Conservation (phyloP, 2,888 invertebrate species). For the Drosophila greeni region DNA sequence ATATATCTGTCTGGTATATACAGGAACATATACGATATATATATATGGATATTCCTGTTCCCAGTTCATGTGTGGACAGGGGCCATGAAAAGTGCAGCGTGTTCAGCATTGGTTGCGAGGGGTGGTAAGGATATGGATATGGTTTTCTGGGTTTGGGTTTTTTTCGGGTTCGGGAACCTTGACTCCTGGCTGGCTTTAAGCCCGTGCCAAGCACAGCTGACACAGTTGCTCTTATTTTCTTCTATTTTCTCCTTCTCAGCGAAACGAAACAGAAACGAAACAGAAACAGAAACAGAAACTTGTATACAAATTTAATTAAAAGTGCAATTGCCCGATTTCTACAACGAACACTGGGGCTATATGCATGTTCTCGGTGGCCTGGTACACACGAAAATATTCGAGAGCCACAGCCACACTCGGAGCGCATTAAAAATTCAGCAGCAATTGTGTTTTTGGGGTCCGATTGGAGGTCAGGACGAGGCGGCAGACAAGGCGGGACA, state of each 20-base stretch:
- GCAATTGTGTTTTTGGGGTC: slow-evolving; percentile 51
- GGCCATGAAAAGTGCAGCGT: slow-evolving; percentile 62
- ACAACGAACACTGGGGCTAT: slow-evolving; percentile 15
- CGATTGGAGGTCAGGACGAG: slow-evolving; percentile 56
- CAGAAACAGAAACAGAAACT: slow-evolving; percentile 28
- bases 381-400: slow-evolving; percentile 4
- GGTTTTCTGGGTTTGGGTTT: no score
- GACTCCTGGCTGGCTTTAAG: slow-evolving; percentile 31
- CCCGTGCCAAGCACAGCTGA: slow-evolving; percentile 11
- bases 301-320: slow-evolving; percentile 61
- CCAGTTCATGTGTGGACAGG: slow-evolving; percentile 17
- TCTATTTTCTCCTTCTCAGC: background rate
- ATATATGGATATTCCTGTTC: slow-evolving; percentile 7
- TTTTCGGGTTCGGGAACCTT: slow-evolving; percentile 18
- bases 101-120: slow-evolving; percentile 25
- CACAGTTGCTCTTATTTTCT: slow-evolving; percentile 18
- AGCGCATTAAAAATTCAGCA: slow-evolving; percentile 63
- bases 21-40: slow-evolving; percentile 6
- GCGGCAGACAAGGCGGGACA: background rate
- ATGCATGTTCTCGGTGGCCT: slow-evolving; percentile 10
- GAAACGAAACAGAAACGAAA: slow-evolving; percentile 20
- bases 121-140: background rate
- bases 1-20: slow-evolving; percentile 31
- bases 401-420: slow-evolving; percentile 41
- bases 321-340: slow-evolving; percentile 50